Percentiles rank a stretch among this genome's conserved stretches.
phyloP scores from a whole-genome alignment of 2,113 vertebrate genomes.

The Pogonocichla stellata region DNA sequence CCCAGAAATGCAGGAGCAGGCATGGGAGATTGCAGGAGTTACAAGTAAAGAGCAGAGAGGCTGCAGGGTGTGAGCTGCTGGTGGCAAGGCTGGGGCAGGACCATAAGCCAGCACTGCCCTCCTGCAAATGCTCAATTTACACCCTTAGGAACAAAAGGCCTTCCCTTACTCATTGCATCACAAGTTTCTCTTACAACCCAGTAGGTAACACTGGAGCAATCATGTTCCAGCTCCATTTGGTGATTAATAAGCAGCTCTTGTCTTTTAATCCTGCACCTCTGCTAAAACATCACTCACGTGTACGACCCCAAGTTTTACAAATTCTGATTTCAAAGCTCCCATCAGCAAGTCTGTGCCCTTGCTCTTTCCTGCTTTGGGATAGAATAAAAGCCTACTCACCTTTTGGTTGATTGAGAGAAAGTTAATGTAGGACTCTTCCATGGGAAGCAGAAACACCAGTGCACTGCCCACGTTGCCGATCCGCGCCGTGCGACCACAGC shows the following conservation, averaged over 20 bases:
- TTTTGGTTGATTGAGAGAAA: slow-evolving; percentile 97
- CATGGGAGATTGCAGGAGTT: neutral
- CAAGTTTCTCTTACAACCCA: neutral
- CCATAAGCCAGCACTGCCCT: fast-evolving
- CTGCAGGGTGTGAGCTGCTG: neutral
- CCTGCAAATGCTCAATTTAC: neutral
- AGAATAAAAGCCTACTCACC: slow-evolving; percentile 63
- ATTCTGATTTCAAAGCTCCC: neutral
- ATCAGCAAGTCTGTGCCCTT: neutral
- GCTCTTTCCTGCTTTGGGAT: neutral
- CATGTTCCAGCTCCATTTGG: neutral
- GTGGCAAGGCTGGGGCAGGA: no score
- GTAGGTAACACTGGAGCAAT: neutral
- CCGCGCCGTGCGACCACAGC: slow-evolving; percentile 92
- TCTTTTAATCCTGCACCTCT: neutral
- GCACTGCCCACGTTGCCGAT: slow-evolving; percentile 88
- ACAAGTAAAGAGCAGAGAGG: neutral
- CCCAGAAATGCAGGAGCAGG: neutral
- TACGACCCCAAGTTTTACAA: neutral
- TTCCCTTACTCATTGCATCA: neutral
- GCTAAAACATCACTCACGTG: neutral
- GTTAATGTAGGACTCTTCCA: slow-evolving; percentile 91
- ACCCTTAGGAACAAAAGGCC: neutral
- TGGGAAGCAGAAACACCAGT: slow-evolving; percentile 92
- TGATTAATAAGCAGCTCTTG: neutral